Evolutionary conservation across 2,113 vertebrate genomes (phyloP).

Genomic region (Cyprinus carpio): DNA sequence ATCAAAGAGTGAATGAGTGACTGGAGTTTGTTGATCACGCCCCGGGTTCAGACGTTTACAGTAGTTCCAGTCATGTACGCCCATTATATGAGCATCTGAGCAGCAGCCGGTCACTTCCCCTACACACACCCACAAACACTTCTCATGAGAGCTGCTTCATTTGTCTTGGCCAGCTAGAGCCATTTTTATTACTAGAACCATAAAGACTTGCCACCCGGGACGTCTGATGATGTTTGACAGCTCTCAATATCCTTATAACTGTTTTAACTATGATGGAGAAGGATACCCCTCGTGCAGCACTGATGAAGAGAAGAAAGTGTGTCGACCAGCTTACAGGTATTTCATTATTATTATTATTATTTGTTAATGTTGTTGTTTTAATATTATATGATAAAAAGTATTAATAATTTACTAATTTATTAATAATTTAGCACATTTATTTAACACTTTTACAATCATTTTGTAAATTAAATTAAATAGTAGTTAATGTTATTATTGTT

Average conservation of each 20-base stretch:
- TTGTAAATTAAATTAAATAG: background rate
- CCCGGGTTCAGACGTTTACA: no score
- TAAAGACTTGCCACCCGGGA: slow-evolving; percentile 37
- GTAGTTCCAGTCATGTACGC: no score
- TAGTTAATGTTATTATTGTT: background rate
- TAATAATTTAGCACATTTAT: no score
- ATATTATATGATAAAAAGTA: no score
- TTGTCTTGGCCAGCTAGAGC: slow-evolving; percentile 28
- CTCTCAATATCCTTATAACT: slow-evolving; percentile 96
- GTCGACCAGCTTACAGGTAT: slow-evolving; percentile 93
- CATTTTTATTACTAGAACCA: slow-evolving; percentile 32
- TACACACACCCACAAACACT: background rate
- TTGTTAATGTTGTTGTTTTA: no score
- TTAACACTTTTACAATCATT: background rate
- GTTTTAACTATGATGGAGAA: slow-evolving; percentile 94
- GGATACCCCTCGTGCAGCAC: slow-evolving; percentile 89
- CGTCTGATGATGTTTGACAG: slow-evolving; percentile 87
- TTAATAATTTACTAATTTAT: no score
- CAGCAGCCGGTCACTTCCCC: no score
- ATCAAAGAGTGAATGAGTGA: no score
- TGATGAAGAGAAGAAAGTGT: slow-evolving; percentile 90
- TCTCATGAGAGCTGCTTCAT: slow-evolving; percentile 39
- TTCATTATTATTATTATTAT: slow-evolving; percentile 28
- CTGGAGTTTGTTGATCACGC: no score
- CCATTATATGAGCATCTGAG: no score